phyloP scores from a whole-genome alignment of 1,140 invertebrate species.

The Cotesia chilonis region DNA sequence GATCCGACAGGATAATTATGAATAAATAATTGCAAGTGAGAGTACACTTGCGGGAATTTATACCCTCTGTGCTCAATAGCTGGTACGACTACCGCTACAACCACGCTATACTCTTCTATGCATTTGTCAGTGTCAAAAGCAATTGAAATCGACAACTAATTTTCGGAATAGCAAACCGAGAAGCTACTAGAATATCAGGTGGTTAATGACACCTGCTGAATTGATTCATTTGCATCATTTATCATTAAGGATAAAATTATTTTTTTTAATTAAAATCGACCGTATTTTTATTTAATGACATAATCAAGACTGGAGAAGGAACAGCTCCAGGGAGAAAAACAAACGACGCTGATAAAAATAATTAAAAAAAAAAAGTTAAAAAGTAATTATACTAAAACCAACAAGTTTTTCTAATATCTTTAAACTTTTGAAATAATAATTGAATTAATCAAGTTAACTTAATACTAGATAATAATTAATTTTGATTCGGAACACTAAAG shows the following conservation, averaged over 20 bases:
- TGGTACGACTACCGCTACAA: not conserved
- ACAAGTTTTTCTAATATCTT: too few relatives aligned
- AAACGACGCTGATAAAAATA: too few relatives aligned
- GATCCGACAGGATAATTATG: constrained; percentile 16
- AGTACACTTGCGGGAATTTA: not conserved
- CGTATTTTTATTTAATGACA: not conserved
- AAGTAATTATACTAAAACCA: not conserved
- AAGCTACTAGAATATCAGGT: not conserved
- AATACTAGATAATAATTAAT: constrained; percentile 5
- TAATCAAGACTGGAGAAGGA: too few relatives aligned
- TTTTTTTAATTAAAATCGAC: not conserved
- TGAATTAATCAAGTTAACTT: constrained; percentile 8
- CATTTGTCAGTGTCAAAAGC: constrained; percentile 25
- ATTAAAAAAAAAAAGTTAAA: not conserved
- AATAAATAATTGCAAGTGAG: constrained; percentile 12
- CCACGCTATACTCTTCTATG: not conserved
- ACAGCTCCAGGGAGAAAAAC: too few relatives aligned
- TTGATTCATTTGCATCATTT: constrained; percentile 18
- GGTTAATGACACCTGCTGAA: not conserved
- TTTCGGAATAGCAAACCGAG: not conserved
- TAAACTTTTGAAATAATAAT: not conserved
- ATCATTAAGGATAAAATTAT: constrained; percentile 11
- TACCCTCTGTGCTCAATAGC: too few relatives aligned
- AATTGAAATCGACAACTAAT: constrained; percentile 18
- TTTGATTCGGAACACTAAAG: constrained; percentile 11